Conservation (phyloP, 2,113 vertebrate species). For the Ceyx melanurus region DNA sequence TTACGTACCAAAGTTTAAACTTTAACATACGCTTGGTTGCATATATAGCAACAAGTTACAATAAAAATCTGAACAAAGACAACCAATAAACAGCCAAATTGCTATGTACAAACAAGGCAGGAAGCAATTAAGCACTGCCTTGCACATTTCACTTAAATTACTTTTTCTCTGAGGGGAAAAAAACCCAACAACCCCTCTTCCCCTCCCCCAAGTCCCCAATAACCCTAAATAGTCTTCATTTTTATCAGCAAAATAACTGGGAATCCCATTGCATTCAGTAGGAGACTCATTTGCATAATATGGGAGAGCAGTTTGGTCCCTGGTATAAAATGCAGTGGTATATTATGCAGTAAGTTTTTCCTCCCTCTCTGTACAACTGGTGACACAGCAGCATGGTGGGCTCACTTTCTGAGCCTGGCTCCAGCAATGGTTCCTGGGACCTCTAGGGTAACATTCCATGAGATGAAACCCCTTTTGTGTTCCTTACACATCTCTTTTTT, state of each 20-base stretch:
- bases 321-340: neutral
- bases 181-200: neutral
- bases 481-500: neutral
- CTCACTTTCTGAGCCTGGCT: neutral
- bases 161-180: constrained; percentile 64
- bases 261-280: neutral
- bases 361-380: neutral
- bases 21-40: constrained; percentile 72
- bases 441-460: neutral
- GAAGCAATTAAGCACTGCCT: constrained; percentile 72
- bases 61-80: constrained; percentile 76
- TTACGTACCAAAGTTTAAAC: constrained; percentile 69
- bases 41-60: constrained; percentile 76
- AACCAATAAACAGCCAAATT: constrained; percentile 75
- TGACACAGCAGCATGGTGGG: neutral
- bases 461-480: neutral
- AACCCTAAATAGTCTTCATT: constrained; percentile 1
- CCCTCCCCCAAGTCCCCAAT: constrained; percentile 3
- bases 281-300: constrained; percentile 3
- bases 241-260: neutral
- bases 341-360: neutral
- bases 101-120: constrained; percentile 77
- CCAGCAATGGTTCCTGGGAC: neutral
- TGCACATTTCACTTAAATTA: constrained; percentile 64
- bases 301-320: neutral